These are phyloP conservation scores for Bufotes viridis DNA, from an alignment of 2,797 vertebrate species.

Conservation along the genomic window DNA sequence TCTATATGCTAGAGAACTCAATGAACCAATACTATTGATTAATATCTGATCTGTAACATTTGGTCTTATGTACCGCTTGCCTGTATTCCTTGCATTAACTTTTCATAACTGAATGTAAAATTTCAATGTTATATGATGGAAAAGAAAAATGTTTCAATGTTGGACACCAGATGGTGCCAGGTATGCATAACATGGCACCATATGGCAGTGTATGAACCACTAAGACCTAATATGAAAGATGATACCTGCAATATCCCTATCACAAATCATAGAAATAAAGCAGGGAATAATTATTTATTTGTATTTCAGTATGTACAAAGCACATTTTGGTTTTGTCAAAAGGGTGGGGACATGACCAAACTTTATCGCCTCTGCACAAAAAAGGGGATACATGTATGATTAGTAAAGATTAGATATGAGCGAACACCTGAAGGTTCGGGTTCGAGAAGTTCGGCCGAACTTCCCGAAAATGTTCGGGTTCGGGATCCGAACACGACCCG, in stretches of 20 bases:
- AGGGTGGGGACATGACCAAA: too few species aligned
- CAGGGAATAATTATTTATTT: neutral
- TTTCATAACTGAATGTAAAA: neutral
- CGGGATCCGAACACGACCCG: too few species aligned
- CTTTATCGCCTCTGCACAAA: too few species aligned
- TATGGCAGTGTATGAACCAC: neutral
- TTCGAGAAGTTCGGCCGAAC: too few species aligned
- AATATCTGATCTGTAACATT: neutral
- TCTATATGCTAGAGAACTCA: neutral
- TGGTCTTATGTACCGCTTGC: neutral
- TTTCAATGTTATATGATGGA: neutral
- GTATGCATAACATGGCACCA: neutral
- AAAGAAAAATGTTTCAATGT: neutral
- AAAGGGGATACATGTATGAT: too few species aligned
- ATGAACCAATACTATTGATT: neutral
- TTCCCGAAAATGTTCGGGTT: too few species aligned
- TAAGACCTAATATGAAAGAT: neutral
- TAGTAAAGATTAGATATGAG: too few species aligned
- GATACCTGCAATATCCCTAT: neutral
- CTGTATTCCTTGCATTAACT: neutral
- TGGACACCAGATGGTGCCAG: neutral
- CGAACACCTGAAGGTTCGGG: too few species aligned
- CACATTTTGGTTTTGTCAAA: too few species aligned
- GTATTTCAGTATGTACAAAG: too few species aligned
- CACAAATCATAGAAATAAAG: neutral